Evolutionary conservation across 2,797 vertebrate species (phyloP), one percentile per base, ranked within the genome.

Genomic region (Myotis daubentonii): DNA sequence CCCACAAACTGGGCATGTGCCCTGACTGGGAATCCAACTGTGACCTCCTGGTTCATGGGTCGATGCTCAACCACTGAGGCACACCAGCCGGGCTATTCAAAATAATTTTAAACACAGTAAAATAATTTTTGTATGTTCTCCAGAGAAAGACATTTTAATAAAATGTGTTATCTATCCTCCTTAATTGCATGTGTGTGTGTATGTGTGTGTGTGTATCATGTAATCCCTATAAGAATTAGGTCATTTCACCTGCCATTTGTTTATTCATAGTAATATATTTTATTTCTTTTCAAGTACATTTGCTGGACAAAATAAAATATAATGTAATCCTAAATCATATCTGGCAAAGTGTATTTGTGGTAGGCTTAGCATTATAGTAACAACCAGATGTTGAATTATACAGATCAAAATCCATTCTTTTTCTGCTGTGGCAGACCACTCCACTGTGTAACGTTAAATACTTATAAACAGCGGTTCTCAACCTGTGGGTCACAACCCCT

Each of bases 351-450:
- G 10, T 78, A 16, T 89, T 86, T 93, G 83, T 94, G 38, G 33
- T 91, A 82, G 78, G 62, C 51, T 92, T 93, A 90, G 75, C 79
- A 79, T 62, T 89, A 72, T 82, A 92, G 83, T 91, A 84, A 89
- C 72, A 95, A 86, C 55, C 96, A 91, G 89, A 96, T 92, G 95
- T 95, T 83, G 75, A 76, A 76, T 94, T 91, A 89, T 15, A 85
- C 23, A 91, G 93, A 98, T 89, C 66, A 97, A 97, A 98, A 96
- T 76, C 36, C 25, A 84, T 85, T 81, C 47, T 2, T 94, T 87
- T 93, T 78, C 68, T 94, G 55, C 51, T 33, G 93, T 74, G 92
- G 68, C n/a, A 95, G 96, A 82, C 87, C 95, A 94, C 57, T 80
- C 90, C 15, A 97, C 0, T 0, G 60, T 95, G 87, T n/a, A 96